Evolutionary conservation across 1,140 invertebrate species (phyloP), one percentile per base, ranked within the genome.

Genomic region (Hyles vespertilio): DNA sequence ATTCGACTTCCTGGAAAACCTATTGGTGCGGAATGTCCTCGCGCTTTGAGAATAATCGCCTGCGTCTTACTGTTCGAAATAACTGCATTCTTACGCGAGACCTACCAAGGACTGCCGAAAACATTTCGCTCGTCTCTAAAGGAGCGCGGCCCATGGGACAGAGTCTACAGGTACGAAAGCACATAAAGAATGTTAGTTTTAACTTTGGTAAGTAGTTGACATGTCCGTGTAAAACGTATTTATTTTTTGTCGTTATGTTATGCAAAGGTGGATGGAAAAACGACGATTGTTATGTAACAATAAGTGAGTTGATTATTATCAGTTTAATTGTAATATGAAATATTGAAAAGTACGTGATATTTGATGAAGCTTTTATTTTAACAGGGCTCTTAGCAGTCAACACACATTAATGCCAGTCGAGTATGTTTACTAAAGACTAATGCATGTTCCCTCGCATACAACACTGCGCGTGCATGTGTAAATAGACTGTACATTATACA

Each of bases 41-140:
- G 97, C 58, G 96, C 98, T 2, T 89, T 99, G 5, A 93, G 98
- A 72, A 90, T 99, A 62, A 92, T 99, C 8, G 98, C 98, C 1
- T 99, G 97, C 81, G 93, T 98, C 45, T 90, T 99, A 3, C 91
- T 99, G 3, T 92, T 97, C 68, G 98, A 99, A 91, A 98, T 99
- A 34, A 99, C 98, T 0, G 94, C 97, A 0, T 99, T 99, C 83
- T 88, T 99, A 22, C 90, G 99, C 10, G 99, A 99, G 89, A 99
- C 97, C 0, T 99, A 99, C 84, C 96, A 94, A 65, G 93, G 92
- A 33, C 77, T 95, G 45, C 94, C 94, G 1, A 95, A 95, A 69
- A 91, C 93, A 0, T 93, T 91, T 43, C 92, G 93, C 69, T 84
- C 93, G 2, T 92, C 92, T 12, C 90, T 92, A 22, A 93, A 94